Conservation (phyloP, 1,140 invertebrate genomes). For the Lordiphosa clarofinis region DNA sequence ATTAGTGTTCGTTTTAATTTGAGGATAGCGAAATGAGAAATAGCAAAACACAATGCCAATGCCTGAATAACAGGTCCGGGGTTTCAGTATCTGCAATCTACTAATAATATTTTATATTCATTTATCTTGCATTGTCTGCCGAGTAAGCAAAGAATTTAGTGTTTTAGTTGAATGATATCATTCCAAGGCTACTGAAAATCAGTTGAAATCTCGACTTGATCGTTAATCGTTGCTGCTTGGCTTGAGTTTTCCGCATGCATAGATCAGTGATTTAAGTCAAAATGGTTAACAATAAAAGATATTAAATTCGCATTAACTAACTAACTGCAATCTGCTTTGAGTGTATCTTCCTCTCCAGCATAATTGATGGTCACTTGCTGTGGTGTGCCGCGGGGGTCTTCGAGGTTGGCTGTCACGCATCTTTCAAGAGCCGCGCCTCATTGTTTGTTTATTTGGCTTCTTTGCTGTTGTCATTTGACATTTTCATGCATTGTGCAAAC, state of each 20-base stretch:
- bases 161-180: conserved; percentile 34
- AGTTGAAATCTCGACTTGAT: conserved; percentile 10
- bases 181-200: conserved; percentile 10
- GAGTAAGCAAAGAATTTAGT: conserved; percentile 28
- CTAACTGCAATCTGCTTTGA: conserved; percentile 6
- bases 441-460: conserved; percentile 8
- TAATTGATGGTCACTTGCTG: conserved; percentile 29
- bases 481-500: conserved; percentile 35
- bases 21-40: conserved; percentile 19
- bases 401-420: conserved; percentile 31
- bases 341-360: conserved; percentile 10
- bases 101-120: conserved; percentile 27
- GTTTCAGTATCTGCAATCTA: conserved; percentile 23
- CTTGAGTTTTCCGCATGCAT: conserved; percentile 30
- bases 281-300: conserved; percentile 24
- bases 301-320: conserved; percentile 49
- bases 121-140: conserved; percentile 32
- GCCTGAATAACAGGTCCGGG: conserved; percentile 38
- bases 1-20: conserved; percentile 2
- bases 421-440: conserved; percentile 34
- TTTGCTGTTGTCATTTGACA: conserved; percentile 35
- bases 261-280: background rate
- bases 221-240: conserved; percentile 13
- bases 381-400: conserved; percentile 35
- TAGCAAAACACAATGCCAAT: conserved; percentile 8